Evolutionary conservation across 2,797 vertebrate species (phyloP), one percentile per base, ranked within the genome.

Genomic region (Microhierax caerulescens): DNA sequence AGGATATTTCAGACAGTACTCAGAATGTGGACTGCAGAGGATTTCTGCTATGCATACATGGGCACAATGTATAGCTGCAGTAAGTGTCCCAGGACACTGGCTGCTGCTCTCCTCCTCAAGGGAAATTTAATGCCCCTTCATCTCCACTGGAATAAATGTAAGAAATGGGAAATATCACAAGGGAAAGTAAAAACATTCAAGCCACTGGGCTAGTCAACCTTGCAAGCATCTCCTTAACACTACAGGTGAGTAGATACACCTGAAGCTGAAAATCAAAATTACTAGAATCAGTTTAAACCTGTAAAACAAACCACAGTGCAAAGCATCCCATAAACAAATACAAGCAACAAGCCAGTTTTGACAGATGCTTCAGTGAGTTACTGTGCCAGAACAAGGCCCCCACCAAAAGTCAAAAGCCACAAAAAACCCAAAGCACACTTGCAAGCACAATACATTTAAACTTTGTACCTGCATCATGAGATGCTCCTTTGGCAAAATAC

Each of bases 371-470:
- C 13, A 25, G 11, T 63, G 73, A 63, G 22, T 27, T 83, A 59
- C 47, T 69, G 73, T 22, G 67, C 34, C 19, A 78, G 36, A 79
- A 73, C 7, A 4, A 30, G 19, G 9, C 5, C 16, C 28, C 27
- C 5, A 5, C 1, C 8, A 10, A 30, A 41, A 37, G 8, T 0
- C 34, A 61, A 32, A 67, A 3, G 48, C 4, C 17, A 34, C 43
- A 48, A 83, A 88, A 81, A 87, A 2, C 6, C 10, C n/a, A 76
- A 82, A 68, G 63, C 32, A 84, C 5, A 4, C n/a, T 57, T 32
- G n/a, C 36, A 74, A 86, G 36, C 47, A 60, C 11, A 13, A 32
- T 23, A 54, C 23, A 87, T 28, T 63, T 36, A 67, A 61, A 76
- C 36, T 53, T 57, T 2, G 0, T 48, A 48, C 34, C 48, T 74